Base-by-base conservation (phyloP, 2,888 invertebrate genomes). In the Polydrusus tereticollis region DNA sequence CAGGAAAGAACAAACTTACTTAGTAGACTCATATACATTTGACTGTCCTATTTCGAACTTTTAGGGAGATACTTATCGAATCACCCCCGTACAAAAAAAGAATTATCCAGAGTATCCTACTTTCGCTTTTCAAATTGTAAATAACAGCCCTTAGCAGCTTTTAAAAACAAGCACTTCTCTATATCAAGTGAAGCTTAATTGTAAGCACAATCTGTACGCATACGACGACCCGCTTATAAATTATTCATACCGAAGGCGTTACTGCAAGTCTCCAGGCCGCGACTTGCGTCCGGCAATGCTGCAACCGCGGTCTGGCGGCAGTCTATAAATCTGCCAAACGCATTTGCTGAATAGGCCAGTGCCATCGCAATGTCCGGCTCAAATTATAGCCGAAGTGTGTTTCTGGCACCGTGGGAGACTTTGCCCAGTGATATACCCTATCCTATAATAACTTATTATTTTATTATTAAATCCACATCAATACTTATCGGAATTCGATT, bases 171-270 rank as follows among this genome's bases (percentile, higher is more conserved):
- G 14, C 45, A 20, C 5, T 29, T 29, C 29, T 7, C 36, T 2
- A 16, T 14, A n/a, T 52, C 29, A 1, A 52, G 6, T 8, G 1
- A 0, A 55, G 18, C 29, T 18, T 18, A 18, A 18, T 29, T 16
- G 1, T 55, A 10, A 29, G 29, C 63, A 33, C 50, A 63, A 50
- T 47, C 43, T 63, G 50, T 18, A 14, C 20, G 29, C 33, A 50
- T 14, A 60, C 45, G 60, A 26, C 5, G 21, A 47, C 33, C 26
- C 33, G 47, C 33, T 50, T 33, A 63, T 63, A 63, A 63, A 63
- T 63, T 50, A 63, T 63, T 45, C 47, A 63, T 63, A 33, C 50
- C 63, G 47, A 26, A 50, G 63, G 63, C 63, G 63, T 63, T 33
- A 36, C 47, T 26, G 63, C 29, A 45, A 47, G 47, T 63, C 50